These are phyloP conservation scores for Nannospalax galili DNA, from an alignment of 2,113 vertebrate genomes.

Conservation along the genomic window DNA sequence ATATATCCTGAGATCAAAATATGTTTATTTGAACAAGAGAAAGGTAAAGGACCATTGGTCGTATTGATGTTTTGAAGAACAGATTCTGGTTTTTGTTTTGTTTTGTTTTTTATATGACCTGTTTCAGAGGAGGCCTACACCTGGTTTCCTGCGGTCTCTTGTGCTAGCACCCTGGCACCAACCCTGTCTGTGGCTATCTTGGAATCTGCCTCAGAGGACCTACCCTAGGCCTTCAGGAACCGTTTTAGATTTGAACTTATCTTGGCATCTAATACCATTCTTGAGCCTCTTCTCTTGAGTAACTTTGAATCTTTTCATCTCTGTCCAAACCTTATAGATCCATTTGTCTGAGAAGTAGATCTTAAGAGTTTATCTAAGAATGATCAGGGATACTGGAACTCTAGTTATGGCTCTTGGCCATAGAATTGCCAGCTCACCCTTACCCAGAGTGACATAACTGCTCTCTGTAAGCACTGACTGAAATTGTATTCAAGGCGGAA, in stretches of 20 bases:
- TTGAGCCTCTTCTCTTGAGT: constrained; percentile 56
- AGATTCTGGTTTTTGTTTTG: background rate
- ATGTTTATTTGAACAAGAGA: constrained; percentile 43
- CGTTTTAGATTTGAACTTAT: constrained; percentile 42
- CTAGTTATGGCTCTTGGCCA: background rate
- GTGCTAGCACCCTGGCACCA: background rate
- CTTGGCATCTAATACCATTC: constrained; percentile 5
- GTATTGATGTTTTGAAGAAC: constrained; percentile 11
- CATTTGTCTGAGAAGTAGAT: constrained; percentile 21
- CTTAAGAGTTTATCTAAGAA: constrained; percentile 25
- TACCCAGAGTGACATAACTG: background rate
- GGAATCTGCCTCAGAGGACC: background rate
- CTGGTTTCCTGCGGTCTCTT: background rate
- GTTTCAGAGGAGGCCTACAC: constrained; percentile 15
- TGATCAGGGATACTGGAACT: background rate
- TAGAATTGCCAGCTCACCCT: background rate
- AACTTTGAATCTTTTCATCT: constrained; percentile 55
- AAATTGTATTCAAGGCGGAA: background rate
- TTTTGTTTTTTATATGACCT: constrained; percentile 2
- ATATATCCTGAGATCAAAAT: background rate
- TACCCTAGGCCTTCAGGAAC: background rate
- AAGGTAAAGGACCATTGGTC: constrained; percentile 19
- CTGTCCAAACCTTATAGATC: background rate
- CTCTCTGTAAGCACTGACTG: background rate
- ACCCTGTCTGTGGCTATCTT: background rate